phyloP scores from a whole-genome alignment of 1,140 invertebrate genomes.

The Drosophila ohnishii region DNA sequence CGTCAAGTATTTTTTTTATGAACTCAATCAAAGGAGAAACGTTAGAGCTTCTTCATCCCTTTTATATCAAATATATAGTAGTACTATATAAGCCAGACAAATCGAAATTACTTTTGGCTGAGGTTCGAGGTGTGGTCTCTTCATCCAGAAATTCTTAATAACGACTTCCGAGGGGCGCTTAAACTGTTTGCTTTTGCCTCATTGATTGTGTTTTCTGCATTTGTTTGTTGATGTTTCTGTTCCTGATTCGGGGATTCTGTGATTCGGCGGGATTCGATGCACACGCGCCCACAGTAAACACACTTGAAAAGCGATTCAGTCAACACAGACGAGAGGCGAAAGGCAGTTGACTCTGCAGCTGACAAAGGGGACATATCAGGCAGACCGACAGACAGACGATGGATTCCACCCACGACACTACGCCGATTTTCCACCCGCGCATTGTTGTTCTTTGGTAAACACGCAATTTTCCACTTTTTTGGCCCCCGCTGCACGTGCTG shows the following conservation, averaged over 20 bases:
- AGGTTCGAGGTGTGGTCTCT: slow-evolving; percentile 6
- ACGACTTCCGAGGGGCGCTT: slow-evolving; percentile 65
- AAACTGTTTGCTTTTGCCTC: slow-evolving; percentile 76
- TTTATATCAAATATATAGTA: slow-evolving; percentile 8
- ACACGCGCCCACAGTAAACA: slow-evolving; percentile 74
- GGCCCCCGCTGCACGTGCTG: slow-evolving; percentile 33
- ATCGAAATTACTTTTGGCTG: slow-evolving; percentile 16
- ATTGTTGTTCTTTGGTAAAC: slow-evolving; percentile 67
- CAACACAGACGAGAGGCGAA: slow-evolving; percentile 27
- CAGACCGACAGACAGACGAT: background rate
- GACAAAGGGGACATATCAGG: background rate
- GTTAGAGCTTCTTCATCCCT: slow-evolving; percentile 26
- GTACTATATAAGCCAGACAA: slow-evolving; percentile 26
- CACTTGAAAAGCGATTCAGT: slow-evolving; percentile 58
- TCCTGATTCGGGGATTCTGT: slow-evolving; percentile 10
- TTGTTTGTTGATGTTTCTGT: slow-evolving; percentile 31
- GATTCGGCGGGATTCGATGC: slow-evolving; percentile 17
- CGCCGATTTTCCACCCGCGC: slow-evolving; percentile 9
- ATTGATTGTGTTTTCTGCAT: slow-evolving; percentile 65
- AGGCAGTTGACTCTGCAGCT: slow-evolving; percentile 26
- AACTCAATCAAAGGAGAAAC: slow-evolving; percentile 34
- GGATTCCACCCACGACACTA: slow-evolving; percentile 6
- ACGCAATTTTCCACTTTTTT: slow-evolving; percentile 70
- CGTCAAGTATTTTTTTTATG: slow-evolving; percentile 26
- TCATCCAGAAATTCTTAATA: slow-evolving; percentile 37